phyloP scores from a whole-genome alignment of 2,797 vertebrate genomes.

The Takifugu rubripes region DNA sequence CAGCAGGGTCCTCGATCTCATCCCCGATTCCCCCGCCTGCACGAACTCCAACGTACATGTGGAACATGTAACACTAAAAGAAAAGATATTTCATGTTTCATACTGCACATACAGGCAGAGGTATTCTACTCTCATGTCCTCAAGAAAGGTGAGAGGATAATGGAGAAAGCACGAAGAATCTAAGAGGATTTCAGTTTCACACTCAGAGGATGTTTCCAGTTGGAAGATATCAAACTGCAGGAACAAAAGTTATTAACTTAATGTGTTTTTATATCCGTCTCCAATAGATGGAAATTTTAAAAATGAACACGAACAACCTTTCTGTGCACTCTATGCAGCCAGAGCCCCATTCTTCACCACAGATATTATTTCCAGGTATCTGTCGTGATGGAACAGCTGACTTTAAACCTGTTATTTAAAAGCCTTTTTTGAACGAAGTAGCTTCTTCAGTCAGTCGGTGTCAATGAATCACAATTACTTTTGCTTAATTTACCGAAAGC shows the following conservation, averaged over 20 bases:
- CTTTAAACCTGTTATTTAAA: too few species aligned
- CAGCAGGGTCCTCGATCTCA: conserved; percentile 77
- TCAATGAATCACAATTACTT: background rate
- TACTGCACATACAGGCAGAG: background rate
- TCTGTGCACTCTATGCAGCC: too few species aligned
- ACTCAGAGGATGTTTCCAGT: background rate
- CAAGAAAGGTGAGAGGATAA: background rate
- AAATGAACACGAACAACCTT: too few species aligned
- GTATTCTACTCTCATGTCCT: background rate
- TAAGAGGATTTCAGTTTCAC: conserved; percentile 3
- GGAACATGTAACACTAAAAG: conserved; percentile 79
- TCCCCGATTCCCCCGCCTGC: conserved; percentile 78
- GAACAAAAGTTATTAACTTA: background rate
- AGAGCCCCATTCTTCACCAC: too few species aligned
- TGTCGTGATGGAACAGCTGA: too few species aligned
- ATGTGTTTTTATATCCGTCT: too few species aligned
- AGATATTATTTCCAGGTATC: too few species aligned
- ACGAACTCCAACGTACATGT: conserved; percentile 80
- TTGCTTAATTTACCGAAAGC: background rate
- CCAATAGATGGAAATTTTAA: too few species aligned
- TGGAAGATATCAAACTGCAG: background rate
- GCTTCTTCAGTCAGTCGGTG: too few species aligned
- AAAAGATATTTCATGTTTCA: background rate
- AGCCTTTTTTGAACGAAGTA: too few species aligned
- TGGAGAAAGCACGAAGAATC: background rate